A percentile compares a stretch with the other conserved stretches of the same genome.
Evolutionary conservation across 2,888 invertebrate species (phyloP).

Genomic region (Noctua fimbriata): DNA sequence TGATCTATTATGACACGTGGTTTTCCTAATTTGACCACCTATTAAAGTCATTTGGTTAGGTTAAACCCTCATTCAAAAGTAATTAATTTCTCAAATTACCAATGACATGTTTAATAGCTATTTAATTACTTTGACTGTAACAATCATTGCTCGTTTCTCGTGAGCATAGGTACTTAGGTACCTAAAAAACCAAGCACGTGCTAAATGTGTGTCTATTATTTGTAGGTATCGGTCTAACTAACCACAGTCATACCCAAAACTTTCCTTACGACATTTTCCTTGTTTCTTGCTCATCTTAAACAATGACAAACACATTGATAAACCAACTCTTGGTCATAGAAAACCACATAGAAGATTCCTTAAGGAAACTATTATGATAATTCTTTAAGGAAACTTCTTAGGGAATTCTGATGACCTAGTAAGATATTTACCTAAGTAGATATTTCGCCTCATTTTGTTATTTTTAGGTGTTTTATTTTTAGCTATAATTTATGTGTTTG

Average conservation of each 20-base stretch:
- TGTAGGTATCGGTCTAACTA: neutral
- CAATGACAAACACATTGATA: neutral
- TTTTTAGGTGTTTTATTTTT: too few species aligned
- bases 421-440: neutral
- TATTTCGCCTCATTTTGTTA: neutral
- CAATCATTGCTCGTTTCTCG: neutral
- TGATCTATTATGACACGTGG: neutral
- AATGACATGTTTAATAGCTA: slow-evolving; percentile 4
- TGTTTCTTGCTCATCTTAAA: neutral
- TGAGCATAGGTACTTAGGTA: neutral
- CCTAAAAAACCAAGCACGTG: neutral
- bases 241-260: neutral
- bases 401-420: neutral
- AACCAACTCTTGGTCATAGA: neutral
- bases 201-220: neutral
- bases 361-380: neutral
- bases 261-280: neutral
- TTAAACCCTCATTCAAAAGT: neutral
- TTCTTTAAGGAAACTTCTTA: neutral
- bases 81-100: slow-evolving; percentile 5
- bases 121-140: slow-evolving; percentile 20
- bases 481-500: too few species aligned
- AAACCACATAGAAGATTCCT: neutral
- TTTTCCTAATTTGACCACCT: neutral
- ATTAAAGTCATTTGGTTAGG: neutral